Conservation (phyloP, 2,797 vertebrate genomes). For the Yasuhikotakia modesta region DNA sequence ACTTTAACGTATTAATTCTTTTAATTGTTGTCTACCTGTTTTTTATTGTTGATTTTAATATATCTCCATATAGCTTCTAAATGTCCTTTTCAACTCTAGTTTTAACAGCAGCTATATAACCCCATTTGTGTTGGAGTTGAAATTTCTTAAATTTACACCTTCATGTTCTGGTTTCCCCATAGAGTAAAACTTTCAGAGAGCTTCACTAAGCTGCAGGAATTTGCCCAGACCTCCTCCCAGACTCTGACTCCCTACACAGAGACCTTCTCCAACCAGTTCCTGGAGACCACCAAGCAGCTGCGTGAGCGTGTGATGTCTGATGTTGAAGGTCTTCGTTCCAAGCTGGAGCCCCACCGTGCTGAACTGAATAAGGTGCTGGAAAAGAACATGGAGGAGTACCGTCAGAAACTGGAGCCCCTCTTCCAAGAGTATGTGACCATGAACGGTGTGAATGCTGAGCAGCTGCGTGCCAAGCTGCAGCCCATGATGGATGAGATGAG, state of each 20-base stretch:
- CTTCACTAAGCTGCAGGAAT: slow-evolving; percentile 69
- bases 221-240: slow-evolving; percentile 61
- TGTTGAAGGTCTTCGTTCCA: slow-evolving; percentile 68
- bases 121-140: no score
- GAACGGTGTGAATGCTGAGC: slow-evolving; percentile 60
- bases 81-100: no score
- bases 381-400: slow-evolving; percentile 70
- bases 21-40: no score
- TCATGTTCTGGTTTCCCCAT: background rate
- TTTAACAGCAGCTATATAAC: no score
- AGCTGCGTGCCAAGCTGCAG: slow-evolving; percentile 67
- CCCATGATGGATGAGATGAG: slow-evolving; percentile 67
- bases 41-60: background rate
- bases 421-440: slow-evolving; percentile 64
- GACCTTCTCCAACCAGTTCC: slow-evolving; percentile 65
- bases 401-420: slow-evolving; percentile 69
- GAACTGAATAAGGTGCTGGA: slow-evolving; percentile 73
- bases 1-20: no score
- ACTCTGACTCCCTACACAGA: slow-evolving; percentile 71
- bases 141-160: background rate
- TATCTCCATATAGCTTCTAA: background rate
- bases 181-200: slow-evolving; percentile 72
- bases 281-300: slow-evolving; percentile 68
- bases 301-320: slow-evolving; percentile 73
- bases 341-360: slow-evolving; percentile 69